Percentiles rank a stretch among this genome's conserved stretches.
Evolutionary conservation across 2,888 invertebrate genomes (phyloP).

Genomic region (Ariolimax columbianus): DNA sequence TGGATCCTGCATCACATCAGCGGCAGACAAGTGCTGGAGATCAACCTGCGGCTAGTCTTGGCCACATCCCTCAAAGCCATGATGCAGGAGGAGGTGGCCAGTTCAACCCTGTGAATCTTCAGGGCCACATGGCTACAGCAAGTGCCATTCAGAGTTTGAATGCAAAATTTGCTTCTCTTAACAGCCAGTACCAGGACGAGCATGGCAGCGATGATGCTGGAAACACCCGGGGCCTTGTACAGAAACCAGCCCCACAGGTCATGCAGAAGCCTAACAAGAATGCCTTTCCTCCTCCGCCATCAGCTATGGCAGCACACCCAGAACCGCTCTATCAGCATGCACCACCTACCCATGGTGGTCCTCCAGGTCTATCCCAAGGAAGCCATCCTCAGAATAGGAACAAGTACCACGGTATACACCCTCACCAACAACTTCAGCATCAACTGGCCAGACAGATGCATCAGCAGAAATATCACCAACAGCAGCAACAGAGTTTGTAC

Average conservation of each 20-base stretch:
- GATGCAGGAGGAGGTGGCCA: neutral
- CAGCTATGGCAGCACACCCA: constrained; percentile 6
- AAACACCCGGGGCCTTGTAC: constrained; percentile 28
- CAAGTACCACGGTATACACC: constrained; percentile 29
- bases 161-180: constrained; percentile 65
- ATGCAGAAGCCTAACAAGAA: constrained; percentile 37
- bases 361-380: constrained; percentile 22
- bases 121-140: constrained; percentile 22
- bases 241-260: constrained; percentile 26
- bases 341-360: neutral
- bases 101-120: neutral
- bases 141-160: constrained; percentile 62
- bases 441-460: constrained; percentile 14
- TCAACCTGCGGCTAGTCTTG: neutral
- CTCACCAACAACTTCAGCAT: constrained; percentile 40
- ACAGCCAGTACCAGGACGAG: constrained; percentile 59
- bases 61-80: neutral
- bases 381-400: neutral
- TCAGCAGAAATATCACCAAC: constrained; percentile 38
- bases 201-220: constrained; percentile 40
- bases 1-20: constrained; percentile 44
- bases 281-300: constrained; percentile 28
- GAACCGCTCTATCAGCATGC: neutral
- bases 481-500: neutral
- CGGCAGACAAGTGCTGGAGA: constrained; percentile 52